Percentiles rank a stretch among this genome's conserved stretches.
Conservation (phyloP, 2,888 invertebrate species). For the Sialis fuliginosa region DNA sequence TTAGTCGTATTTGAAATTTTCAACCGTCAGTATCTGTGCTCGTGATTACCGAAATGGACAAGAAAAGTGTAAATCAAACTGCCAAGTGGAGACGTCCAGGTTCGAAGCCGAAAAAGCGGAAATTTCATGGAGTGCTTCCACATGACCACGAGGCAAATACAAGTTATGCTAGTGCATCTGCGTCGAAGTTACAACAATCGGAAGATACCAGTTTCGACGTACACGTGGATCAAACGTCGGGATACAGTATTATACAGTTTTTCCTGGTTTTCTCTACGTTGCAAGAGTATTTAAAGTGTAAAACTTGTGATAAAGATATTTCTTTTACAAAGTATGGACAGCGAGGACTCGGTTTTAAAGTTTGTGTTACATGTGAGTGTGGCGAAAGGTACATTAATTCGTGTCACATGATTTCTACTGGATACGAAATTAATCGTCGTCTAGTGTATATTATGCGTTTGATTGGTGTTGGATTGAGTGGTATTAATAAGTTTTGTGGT, state of each 20-base stretch:
- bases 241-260: neutral
- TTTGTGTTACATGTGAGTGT: neutral
- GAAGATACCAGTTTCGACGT: too few species aligned
- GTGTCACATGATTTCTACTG: neutral
- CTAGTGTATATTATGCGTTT: constrained; percentile 9
- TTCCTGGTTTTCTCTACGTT: neutral
- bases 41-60: too few species aligned
- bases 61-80: too few species aligned
- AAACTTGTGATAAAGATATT: neutral
- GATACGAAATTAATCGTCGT: neutral
- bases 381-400: neutral
- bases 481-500: constrained; percentile 8
- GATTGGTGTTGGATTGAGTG: constrained; percentile 9
- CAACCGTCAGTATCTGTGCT: too few species aligned
- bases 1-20: too few species aligned
- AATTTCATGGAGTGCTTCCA: too few species aligned
- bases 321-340: neutral
- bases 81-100: too few species aligned
- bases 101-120: too few species aligned
- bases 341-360: neutral
- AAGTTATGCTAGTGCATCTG: too few species aligned
- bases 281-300: neutral
- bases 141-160: too few species aligned
- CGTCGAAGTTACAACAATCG: too few species aligned
- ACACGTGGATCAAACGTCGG: neutral